Percentiles rank a stretch among this genome's conserved stretches.
Conservation (phyloP, 1,140 invertebrate species). For the Leptinotarsa lineolata region DNA sequence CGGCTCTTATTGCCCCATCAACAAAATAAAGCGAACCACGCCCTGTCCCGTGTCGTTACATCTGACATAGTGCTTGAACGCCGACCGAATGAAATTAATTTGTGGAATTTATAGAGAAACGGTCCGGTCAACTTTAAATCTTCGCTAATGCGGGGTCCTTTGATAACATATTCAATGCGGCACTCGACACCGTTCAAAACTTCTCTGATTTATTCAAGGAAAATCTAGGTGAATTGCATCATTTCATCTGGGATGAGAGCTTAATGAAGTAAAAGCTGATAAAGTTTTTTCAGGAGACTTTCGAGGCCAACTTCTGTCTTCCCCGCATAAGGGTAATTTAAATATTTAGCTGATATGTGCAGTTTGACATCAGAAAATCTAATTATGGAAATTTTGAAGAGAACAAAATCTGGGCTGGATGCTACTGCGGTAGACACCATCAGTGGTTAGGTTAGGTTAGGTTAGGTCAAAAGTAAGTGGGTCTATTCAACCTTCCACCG, state of each 20-base stretch:
- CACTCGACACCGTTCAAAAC: constrained; percentile 19
- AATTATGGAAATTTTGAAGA: too few relatives aligned
- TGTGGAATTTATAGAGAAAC: constrained; percentile 40
- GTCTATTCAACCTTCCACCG: too few relatives aligned
- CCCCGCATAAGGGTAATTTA: too few relatives aligned
- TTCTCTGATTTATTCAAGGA: constrained; percentile 38
- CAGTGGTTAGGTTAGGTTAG: too few relatives aligned
- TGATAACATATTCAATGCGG: constrained; percentile 40
- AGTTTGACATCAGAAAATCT: too few relatives aligned
- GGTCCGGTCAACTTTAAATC: constrained; percentile 41
- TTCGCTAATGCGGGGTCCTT: constrained; percentile 29
- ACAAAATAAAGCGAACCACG: constrained; percentile 10
- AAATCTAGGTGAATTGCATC: constrained; percentile 12
- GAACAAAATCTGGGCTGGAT: too few relatives aligned
- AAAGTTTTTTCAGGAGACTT: too few relatives aligned
- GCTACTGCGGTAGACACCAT: too few relatives aligned
- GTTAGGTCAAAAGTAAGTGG: too few relatives aligned
- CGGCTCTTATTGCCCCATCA: neutral
- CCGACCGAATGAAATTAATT: constrained; percentile 38
- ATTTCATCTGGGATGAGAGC: neutral
- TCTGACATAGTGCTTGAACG: constrained; percentile 35
- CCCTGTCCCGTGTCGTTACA: constrained; percentile 21
- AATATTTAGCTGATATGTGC: too few relatives aligned
- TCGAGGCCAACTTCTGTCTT: too few relatives aligned
- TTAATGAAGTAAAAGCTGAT: neutral